phyloP scores from a whole-genome alignment of 2,113 vertebrate species.

The Rhinopomastus cyanomelas region DNA sequence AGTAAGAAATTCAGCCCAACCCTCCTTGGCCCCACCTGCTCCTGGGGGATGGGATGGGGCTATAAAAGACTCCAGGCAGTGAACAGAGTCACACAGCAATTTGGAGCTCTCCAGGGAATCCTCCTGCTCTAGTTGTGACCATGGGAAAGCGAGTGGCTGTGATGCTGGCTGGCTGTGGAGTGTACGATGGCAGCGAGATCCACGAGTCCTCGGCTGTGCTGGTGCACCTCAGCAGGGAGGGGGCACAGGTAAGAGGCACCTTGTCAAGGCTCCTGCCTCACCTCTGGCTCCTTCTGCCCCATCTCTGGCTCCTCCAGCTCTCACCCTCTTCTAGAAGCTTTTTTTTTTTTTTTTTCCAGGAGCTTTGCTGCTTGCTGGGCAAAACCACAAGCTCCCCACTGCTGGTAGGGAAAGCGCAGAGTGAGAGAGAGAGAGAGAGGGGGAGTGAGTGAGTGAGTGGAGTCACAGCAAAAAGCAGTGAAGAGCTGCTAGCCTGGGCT shows the following conservation, averaged over 20 bases:
- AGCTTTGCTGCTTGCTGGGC: not conserved
- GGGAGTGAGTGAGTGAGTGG: not conserved
- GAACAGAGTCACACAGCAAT: not conserved
- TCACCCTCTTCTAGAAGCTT: not conserved
- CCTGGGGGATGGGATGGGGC: not conserved
- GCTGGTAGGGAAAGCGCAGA: not conserved
- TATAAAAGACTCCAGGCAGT: slow-evolving; percentile 2
- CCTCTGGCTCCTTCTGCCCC: not conserved
- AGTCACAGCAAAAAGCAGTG: rapidly evolving
- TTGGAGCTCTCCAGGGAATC: not conserved
- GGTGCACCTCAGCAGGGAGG: slow-evolving; percentile 85
- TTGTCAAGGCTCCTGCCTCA: not conserved
- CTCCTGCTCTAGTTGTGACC: not conserved
- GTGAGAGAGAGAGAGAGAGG: not conserved
- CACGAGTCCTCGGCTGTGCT: slow-evolving; percentile 84
- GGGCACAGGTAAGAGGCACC: slow-evolving; percentile 78
- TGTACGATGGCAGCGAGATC: slow-evolving; percentile 85
- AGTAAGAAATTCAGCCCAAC: not conserved
- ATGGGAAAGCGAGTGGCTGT: slow-evolving; percentile 84
- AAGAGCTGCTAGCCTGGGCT: not conserved
- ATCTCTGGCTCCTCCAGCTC: not conserved
- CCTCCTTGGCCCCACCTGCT: not conserved
- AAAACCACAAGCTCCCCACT: rapidly evolving
- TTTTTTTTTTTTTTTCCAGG: not conserved
- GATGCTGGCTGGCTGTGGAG: slow-evolving; percentile 84